Base-by-base conservation (phyloP, 2,113 vertebrate genomes). In the Sinocyclocheilus grahami region DNA sequence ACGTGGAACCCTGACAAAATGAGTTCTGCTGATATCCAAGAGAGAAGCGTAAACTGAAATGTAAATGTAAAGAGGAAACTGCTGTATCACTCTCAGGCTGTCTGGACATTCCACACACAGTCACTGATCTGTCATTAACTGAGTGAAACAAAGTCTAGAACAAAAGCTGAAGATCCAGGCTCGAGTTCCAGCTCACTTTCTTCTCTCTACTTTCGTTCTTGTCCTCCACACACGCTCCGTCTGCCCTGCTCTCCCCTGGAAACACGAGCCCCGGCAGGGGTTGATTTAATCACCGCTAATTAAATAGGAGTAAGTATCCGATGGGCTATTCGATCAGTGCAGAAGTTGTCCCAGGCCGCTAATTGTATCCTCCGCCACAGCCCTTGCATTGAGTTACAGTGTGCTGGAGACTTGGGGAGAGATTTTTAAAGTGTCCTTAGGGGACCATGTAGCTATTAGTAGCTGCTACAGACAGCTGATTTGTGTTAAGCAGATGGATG, bases 211-310 rank as follows among this genome's bases (percentile, higher is more conserved):
- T 60, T 65, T 71, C 33, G 11, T 33, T 62, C 78, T 46, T 51
- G 10, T 78, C 74, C 27, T 69, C 48, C 20, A 9, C 24, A 10
- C 2, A 7, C 7, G 14, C 60, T 8, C 12, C 14, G 20, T 53
- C 75, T 18, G 48, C 22, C 65, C 62, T 39, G 33, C 78, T 67
- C 77, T 37, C 33, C 83, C 55, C 62, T 33, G 71, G 87, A 85
- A 84, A 80, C 46, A 87, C 5, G 84, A 87, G 78, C 58, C 86
- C 46, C 48, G 14, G 81, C 65, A 1, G 24, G 84, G 87, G 87
- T 88, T 91, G 91, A 92, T 91, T 92, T 91, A 79, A 90, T 88
- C 86, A 78, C 76, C 2, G 71, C 76, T 89, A 89, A 91, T 92
- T 88, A 90, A 89, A 88, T 33, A 65, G 74, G 83, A 89, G 79